A percentile compares a stretch with the other conserved stretches of the same genome.
Evolutionary conservation across 2,888 invertebrate genomes (phyloP).

Genomic region (Litoditis marina): DNA sequence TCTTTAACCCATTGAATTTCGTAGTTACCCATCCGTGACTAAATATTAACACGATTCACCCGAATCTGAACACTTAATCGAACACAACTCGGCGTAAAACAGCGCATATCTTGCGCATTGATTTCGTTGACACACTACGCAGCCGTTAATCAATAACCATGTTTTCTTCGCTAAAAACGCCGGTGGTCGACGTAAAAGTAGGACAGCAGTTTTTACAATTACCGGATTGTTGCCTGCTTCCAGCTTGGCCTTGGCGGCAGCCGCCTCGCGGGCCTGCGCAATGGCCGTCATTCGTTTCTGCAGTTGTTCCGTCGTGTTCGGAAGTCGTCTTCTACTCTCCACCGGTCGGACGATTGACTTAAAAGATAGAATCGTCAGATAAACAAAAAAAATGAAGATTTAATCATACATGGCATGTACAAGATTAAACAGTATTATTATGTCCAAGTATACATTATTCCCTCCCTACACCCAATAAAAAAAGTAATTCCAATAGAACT

Average conservation of each 20-base stretch:
- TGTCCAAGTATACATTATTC: too few relatives aligned
- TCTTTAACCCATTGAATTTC: too few relatives aligned
- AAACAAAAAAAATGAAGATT: too few relatives aligned
- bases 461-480: too few relatives aligned
- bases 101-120: background rate
- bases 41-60: too few relatives aligned
- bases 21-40: too few relatives aligned
- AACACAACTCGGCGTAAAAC: background rate
- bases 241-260: background rate
- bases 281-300: conserved; percentile 5
- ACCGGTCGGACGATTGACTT: background rate
- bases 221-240: background rate
- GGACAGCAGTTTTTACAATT: background rate
- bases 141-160: too few relatives aligned
- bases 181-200: background rate
- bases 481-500: too few relatives aligned
- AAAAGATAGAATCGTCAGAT: too few relatives aligned
- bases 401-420: too few relatives aligned
- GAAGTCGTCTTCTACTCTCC: background rate
- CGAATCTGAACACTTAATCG: background rate
- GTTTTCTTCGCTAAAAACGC: too few relatives aligned
- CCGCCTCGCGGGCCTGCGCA: background rate
- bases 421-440: too few relatives aligned
- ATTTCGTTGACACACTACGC: background rate
- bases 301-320: conserved; percentile 11